These are phyloP conservation scores for Drosophila repletoides DNA, from an alignment of 1,140 invertebrate genomes.

Conservation along the genomic window DNA sequence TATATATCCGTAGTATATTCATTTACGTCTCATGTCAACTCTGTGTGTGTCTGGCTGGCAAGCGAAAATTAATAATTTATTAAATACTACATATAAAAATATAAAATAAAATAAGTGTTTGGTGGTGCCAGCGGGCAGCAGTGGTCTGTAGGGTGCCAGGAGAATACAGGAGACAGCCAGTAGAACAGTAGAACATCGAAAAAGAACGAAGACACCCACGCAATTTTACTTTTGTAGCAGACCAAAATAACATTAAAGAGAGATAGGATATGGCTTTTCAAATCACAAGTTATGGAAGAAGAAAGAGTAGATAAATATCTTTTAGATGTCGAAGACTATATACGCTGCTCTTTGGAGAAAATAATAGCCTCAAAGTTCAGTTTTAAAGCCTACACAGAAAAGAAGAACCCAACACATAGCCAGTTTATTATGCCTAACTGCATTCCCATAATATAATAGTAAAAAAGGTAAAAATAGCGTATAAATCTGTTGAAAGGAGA, in stretches of 20 bases:
- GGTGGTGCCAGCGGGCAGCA: neutral
- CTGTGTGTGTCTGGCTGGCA: constrained; percentile 42
- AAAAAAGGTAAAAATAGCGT: no score
- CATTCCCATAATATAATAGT: no score
- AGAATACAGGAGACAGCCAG: constrained; percentile 6
- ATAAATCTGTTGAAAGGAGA: no score
- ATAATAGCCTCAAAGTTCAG: no score
- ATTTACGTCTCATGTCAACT: constrained; percentile 72
- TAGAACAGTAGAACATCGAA: neutral
- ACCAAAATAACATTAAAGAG: neutral
- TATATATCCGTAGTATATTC: no score
- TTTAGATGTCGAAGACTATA: no score
- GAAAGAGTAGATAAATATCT: no score
- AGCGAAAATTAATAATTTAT: constrained; percentile 73
- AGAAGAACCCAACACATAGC: no score
- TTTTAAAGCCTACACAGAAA: no score
- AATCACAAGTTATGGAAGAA: neutral
- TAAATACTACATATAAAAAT: constrained; percentile 60
- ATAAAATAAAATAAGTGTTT: constrained; percentile 16
- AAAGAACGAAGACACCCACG: constrained; percentile 21
- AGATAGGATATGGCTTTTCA: neutral
- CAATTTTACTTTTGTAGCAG: constrained; percentile 16
- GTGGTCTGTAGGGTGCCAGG: constrained; percentile 4
- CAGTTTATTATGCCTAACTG: neutral
- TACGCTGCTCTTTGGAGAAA: no score